Percentiles rank a stretch among this genome's conserved stretches.
Evolutionary conservation across 2,797 vertebrate species (phyloP).

Genomic region (Halcyon leucocephala): DNA sequence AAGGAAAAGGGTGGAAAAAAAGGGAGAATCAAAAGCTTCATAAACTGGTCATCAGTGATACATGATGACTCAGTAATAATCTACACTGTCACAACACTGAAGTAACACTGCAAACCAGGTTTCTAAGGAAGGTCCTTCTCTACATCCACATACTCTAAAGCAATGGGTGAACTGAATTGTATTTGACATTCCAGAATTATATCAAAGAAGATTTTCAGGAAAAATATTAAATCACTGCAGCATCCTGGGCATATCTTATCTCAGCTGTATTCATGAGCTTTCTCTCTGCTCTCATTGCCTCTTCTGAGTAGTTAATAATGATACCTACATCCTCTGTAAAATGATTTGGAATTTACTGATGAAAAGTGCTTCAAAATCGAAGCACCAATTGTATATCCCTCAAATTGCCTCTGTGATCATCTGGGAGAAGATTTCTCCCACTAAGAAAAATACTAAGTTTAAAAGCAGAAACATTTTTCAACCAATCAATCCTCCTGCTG

Average conservation of each 20-base stretch:
- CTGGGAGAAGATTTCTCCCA: background rate
- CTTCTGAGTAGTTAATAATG: background rate
- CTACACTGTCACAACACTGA: background rate
- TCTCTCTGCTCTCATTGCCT: background rate
- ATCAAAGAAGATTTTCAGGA: background rate
- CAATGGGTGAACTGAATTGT: background rate
- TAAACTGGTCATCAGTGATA: background rate
- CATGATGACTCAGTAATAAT: background rate
- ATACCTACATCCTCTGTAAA: background rate
- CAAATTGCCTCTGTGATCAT: background rate
- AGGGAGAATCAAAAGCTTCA: background rate
- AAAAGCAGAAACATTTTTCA: conserved; percentile 3
- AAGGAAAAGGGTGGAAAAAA: too few relatives aligned
- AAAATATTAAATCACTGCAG: background rate
- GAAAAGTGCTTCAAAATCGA: background rate
- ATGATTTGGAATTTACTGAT: background rate
- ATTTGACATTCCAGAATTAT: background rate
- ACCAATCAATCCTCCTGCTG: background rate
- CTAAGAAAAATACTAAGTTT: background rate
- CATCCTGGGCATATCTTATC: background rate
- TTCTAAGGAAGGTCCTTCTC: background rate
- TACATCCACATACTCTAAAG: background rate
- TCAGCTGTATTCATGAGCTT: background rate
- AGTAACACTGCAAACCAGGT: background rate
- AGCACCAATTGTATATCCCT: background rate